These are phyloP conservation scores for Sycophila sp. DNA, from an alignment of 1,140 invertebrate genomes.

Conservation along the genomic window DNA sequence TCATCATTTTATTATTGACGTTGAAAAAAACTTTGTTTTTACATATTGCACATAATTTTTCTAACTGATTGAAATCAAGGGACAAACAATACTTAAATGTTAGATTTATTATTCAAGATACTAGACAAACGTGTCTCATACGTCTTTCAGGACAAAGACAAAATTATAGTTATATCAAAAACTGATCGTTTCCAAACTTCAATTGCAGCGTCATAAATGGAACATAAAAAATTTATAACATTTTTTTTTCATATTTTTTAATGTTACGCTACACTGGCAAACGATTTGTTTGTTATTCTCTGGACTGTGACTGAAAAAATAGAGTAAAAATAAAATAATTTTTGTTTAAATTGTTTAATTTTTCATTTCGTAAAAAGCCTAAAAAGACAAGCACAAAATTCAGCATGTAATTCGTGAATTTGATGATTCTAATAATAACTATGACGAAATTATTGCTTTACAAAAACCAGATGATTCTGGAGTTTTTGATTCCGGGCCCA, in stretches of 20 bases:
- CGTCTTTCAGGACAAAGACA: not conserved
- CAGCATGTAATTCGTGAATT: too few relatives aligned
- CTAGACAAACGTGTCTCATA: not conserved
- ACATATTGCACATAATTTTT: not conserved
- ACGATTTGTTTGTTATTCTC: slow-evolving; percentile 1
- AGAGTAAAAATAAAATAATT: not conserved
- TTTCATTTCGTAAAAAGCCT: too few relatives aligned
- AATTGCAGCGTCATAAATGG: not conserved
- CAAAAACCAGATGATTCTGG: too few relatives aligned
- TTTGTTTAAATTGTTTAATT: not conserved
- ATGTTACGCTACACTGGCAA: not conserved
- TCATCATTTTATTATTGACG: not conserved
- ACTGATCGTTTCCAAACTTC: not conserved
- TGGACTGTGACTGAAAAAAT: not conserved
- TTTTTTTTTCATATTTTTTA: not conserved
- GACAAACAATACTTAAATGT: too few relatives aligned
- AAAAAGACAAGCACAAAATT: too few relatives aligned
- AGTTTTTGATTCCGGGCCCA: not conserved
- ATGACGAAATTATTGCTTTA: too few relatives aligned
- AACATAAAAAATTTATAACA: not conserved
- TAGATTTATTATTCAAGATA: not conserved
- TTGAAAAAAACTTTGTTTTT: slow-evolving; percentile 6
- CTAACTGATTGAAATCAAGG: too few relatives aligned
- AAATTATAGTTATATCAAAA: not conserved
- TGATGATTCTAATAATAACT: too few relatives aligned